Evolutionary conservation across 2,888 invertebrate genomes (phyloP).

Genomic region (Alcis repandata): DNA sequence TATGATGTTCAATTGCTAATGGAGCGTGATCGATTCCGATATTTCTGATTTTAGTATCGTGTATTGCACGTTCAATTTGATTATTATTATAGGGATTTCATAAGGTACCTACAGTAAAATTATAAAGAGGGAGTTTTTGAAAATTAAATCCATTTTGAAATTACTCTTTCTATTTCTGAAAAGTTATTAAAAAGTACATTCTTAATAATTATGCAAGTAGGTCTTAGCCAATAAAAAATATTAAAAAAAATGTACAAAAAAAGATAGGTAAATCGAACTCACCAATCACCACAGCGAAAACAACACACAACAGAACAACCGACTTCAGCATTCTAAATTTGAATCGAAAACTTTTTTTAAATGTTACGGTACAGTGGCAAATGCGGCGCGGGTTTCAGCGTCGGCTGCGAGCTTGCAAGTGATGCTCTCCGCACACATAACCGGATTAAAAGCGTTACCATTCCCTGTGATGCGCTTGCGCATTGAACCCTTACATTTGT

Average conservation of each 20-base stretch:
- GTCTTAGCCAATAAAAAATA: neutral
- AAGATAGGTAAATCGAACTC: too few species aligned
- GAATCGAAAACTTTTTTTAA: slow-evolving; percentile 44
- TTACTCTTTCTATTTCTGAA: too few species aligned
- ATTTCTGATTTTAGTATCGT: slow-evolving; percentile 3
- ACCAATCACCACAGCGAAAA: slow-evolving; percentile 76
- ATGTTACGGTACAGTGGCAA: slow-evolving; percentile 46
- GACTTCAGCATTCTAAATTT: slow-evolving; percentile 72
- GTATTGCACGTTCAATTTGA: neutral
- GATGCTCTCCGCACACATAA: slow-evolving; percentile 70
- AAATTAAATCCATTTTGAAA: too few species aligned
- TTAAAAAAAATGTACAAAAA: slow-evolving; percentile 22
- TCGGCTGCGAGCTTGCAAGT: slow-evolving; percentile 71
- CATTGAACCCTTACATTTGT: slow-evolving; percentile 51
- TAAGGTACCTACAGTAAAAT: too few species aligned
- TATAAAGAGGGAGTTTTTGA: too few species aligned
- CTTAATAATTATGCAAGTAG: neutral
- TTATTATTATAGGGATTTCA: neutral
- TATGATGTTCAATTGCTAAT: slow-evolving; percentile 14
- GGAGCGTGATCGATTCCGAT: slow-evolving; percentile 9
- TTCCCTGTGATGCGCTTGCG: slow-evolving; percentile 58
- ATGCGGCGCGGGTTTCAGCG: slow-evolving; percentile 63
- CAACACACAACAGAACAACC: slow-evolving; percentile 70
- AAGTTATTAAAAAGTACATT: too few species aligned
- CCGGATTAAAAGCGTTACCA: slow-evolving; percentile 75